Base-by-base conservation (phyloP, 2,797 vertebrate genomes). In the Prunella strophiata region DNA sequence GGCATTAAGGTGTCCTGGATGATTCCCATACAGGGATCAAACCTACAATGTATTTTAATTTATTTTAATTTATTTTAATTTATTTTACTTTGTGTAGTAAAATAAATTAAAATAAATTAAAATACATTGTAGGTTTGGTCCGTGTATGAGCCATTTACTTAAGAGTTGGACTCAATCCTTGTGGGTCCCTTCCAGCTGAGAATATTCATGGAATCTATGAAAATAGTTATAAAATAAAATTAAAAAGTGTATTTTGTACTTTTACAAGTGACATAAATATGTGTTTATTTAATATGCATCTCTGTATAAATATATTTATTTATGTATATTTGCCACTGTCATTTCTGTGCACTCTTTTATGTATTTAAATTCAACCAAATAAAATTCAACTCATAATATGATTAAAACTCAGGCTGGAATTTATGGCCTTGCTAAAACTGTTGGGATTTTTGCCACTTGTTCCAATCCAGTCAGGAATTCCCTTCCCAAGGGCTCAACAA, bases 181-280 rank as follows among this genome's bases (percentile, higher is more conserved):
- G 5, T 38, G 27, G 16, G 6, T 52, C 8, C 19, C 16, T 76
- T n/a, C 38, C n/a, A 29, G n/a, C 29, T 40, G 16, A 76, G 23
- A 68, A 52, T 29, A 38, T 16, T 27, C 18, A 23, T 0, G 0
- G 12, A 52, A 45, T 52, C 38, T 16, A 18, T 40, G 38, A 34
- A 72, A 70, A 26, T 1, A 57, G 2, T 27, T 70, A n/a, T 26
- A 16, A 85, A 62, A 38, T 20, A 36, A 48, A 40, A 40, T 0
- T 32, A 66, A 80, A 1, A 30, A 52, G 10, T 7, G 5, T 3
- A 15, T 40, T 84, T 74, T 57, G 1, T 26, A 10, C 17, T 36
- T 88, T 88, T 32, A 17, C 22, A 52, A 30, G 27, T 14, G 10
- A 9, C 67, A 70, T 55, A 77, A 83, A 51, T 0, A 38, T 27